Conservation (phyloP, 2,113 vertebrate genomes). For the Sander lucioperca region DNA sequence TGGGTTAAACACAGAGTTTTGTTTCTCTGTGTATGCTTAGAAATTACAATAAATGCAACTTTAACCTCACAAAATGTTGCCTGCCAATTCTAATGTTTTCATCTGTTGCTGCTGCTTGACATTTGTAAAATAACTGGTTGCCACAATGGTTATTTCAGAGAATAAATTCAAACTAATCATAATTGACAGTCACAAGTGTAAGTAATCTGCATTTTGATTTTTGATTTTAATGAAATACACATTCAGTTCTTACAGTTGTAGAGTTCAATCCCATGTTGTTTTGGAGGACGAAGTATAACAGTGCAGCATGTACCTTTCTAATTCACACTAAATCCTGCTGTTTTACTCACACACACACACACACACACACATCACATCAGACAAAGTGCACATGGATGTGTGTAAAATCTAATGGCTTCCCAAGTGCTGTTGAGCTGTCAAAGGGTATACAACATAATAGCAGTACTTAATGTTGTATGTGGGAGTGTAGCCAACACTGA, state of each 20-base stretch:
- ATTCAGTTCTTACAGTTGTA: background rate
- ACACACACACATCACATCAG: background rate
- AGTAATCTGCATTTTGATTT: background rate
- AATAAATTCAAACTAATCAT: background rate
- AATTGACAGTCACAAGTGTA: background rate
- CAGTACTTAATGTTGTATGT: constrained; percentile 41
- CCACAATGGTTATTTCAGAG: background rate
- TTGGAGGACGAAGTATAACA: constrained; percentile 20
- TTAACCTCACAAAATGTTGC: background rate
- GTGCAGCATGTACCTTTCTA: constrained; percentile 18
- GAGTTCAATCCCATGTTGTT: constrained; percentile 17
- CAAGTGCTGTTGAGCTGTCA: constrained; percentile 41
- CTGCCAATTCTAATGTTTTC: background rate
- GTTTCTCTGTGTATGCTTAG: too few species aligned
- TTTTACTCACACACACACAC: constrained; percentile 12
- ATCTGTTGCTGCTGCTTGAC: background rate
- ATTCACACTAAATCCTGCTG: constrained; percentile 19
- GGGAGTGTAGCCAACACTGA: constrained; percentile 12
- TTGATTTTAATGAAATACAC: background rate
- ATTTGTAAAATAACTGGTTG: background rate
- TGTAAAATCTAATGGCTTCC: constrained; percentile 49
- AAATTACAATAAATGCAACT: too few species aligned
- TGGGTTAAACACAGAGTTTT: too few species aligned
- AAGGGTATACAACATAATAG: constrained; percentile 35
- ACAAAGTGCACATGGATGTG: background rate